Evolutionary conservation across 2,113 vertebrate species (phyloP), one percentile per base, ranked within the genome.

Genomic region (Oncorhynchus kisutch): DNA sequence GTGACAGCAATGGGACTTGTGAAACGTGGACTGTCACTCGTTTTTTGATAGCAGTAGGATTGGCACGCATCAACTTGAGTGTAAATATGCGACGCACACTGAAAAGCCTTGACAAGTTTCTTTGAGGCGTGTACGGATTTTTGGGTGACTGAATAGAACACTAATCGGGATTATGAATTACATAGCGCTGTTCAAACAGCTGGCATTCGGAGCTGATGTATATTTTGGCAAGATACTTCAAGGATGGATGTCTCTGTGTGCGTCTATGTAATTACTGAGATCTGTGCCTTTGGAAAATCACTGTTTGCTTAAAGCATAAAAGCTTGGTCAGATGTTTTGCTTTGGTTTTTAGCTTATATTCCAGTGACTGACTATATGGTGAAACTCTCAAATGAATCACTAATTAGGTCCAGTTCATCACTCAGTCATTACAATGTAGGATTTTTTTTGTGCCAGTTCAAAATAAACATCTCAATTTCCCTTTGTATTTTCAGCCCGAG

Each of bases 161-260:
- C 86, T 88, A 88, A 90, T 90, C 87, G 83, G 90, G 90, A 92
- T 92, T 91, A 91, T 86, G 88, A 88, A 87, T 91, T 89, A 91
- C 92, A 88, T 49, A 81, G 86, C 72, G 81, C 82, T 78, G 85
- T 88, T 85, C 85, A 89, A 84, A 86, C 87, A 86, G 83, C 82
- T 87, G 84, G 87, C 81, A 86, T 90, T 88, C 86, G 79, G 67
- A 83, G 86, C 85, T 54, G 81, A 75, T 81, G 75, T 84, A 86
- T 78, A 82, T 79, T 82, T 76, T 91, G 81, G 85, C 83, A 88
- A 76, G 81, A 88, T 60, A 67, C 73, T 82, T 85, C 71, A 81
- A 81, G 74, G 73, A 85, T 81, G 11, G 27, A 29, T 31, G 13
- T 54, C 51, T 29, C 34, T 54, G 2, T 78, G 81, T 79, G 34